Evolutionary conservation across 2,113 vertebrate genomes (phyloP), one percentile per base, ranked within the genome.

Genomic region (Plecotus auritus): DNA sequence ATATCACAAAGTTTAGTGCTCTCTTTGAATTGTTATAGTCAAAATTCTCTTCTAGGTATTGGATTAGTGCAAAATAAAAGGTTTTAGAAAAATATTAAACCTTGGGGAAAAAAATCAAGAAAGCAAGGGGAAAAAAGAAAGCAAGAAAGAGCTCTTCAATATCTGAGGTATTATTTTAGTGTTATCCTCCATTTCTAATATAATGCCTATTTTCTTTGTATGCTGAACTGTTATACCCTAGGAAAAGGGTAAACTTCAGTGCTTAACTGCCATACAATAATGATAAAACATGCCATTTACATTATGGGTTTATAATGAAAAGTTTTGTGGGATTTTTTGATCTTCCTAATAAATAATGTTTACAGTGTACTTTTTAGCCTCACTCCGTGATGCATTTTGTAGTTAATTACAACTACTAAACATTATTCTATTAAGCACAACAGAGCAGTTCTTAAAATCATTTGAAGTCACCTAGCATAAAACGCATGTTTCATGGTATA

Each of bases 1-100:
- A 85, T 30, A 96, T 95, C 88, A 94, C 49, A 81, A 97, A 93
- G 73, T 96, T 96, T 82, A 90, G 80, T 42, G 32, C 42, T 85
- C 1, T 67, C 82, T 37, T 95, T 92, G 77, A 89, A 67, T 87
- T 94, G 32, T 82, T 91, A 64, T 1, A 61, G 74, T 67, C 80
- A 54, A 85, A 78, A 78, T 90, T 95, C 61, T 69, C 74, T 74
- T n/a, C 47, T n/a, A 69, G 26, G 4, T 83, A n/a, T 32, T 78
- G n/a, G 69, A 26, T 56, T 91, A 88, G 40, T 76, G 20, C 7
- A 82, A 84, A 97, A 85, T 35, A 85, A 51, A 23, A 78, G 9
- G 70, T 94, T 77, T 70, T 49, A 92, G 69, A 96, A 85, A 93
- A 91, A 80, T 74, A 88, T 17, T 80, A 28, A 91, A 77, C 30